These are phyloP conservation scores for Odontothrips loti DNA, from an alignment of 2,888 invertebrate species.

Conservation along the genomic window DNA sequence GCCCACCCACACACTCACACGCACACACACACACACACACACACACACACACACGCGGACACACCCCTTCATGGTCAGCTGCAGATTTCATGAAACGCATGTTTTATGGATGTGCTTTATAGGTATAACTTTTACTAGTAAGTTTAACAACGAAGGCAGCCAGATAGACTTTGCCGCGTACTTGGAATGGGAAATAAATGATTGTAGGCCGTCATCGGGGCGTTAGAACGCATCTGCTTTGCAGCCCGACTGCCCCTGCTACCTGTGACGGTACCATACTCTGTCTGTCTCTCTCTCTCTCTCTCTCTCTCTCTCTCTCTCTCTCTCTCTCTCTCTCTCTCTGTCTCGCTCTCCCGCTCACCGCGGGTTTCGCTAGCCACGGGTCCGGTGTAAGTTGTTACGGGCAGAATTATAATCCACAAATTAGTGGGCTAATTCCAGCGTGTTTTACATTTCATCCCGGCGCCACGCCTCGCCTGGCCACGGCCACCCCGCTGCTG, in stretches of 20 bases:
- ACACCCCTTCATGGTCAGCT: too few relatives aligned
- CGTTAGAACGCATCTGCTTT: too few relatives aligned
- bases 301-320: background rate
- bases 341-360: background rate
- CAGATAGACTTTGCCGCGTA: background rate
- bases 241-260: too few relatives aligned
- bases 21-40: too few relatives aligned
- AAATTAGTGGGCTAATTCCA: constrained; percentile 5
- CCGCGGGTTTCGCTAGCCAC: background rate
- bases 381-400: background rate
- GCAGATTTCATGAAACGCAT: background rate
- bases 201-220: too few relatives aligned
- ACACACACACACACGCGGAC: too few relatives aligned
- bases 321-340: background rate
- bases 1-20: too few relatives aligned
- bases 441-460: constrained; percentile 24
- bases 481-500: background rate
- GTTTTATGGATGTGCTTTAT: too few relatives aligned
- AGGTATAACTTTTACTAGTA: too few relatives aligned
- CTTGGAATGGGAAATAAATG: too few relatives aligned
- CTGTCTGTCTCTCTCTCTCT: background rate
- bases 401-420: constrained; percentile 9
- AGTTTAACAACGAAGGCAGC: too few relatives aligned
- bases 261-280: background rate
- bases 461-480: background rate